phyloP scores from a whole-genome alignment of 1,140 invertebrate genomes.

The Drosophila pruinosa region DNA sequence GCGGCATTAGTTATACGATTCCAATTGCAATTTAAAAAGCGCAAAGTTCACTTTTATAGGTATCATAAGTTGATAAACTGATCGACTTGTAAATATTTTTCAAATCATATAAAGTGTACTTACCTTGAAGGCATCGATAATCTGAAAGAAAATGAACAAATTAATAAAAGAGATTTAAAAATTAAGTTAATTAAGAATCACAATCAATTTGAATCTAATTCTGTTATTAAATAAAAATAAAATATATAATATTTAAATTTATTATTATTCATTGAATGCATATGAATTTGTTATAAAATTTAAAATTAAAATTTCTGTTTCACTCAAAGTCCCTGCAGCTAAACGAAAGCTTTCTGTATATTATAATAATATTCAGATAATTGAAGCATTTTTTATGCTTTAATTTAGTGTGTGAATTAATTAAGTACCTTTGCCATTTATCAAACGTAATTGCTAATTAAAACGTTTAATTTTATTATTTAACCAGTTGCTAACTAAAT shows the following conservation, averaged over 20 bases:
- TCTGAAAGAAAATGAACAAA: background rate
- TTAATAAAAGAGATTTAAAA: background rate
- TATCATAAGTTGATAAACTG: background rate
- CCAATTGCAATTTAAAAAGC: background rate
- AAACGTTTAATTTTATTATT: background rate
- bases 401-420: background rate
- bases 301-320: too few species aligned
- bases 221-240: too few species aligned
- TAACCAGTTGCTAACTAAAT: background rate
- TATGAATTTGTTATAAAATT: too few species aligned
- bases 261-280: too few species aligned
- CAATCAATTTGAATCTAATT: background rate
- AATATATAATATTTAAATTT: too few species aligned
- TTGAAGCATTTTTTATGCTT: background rate
- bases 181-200: background rate
- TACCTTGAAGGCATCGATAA: background rate
- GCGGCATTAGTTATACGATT: constrained; percentile 2
- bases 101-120: background rate
- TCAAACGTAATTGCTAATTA: constrained; percentile 1
- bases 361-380: too few species aligned
- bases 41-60: constrained; percentile 1
- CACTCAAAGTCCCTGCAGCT: too few species aligned
- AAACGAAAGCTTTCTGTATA: too few species aligned
- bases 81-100: background rate
- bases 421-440: background rate